These are phyloP conservation scores for Cydia amplana DNA, from an alignment of 1,140 invertebrate genomes.

Conservation along the genomic window DNA sequence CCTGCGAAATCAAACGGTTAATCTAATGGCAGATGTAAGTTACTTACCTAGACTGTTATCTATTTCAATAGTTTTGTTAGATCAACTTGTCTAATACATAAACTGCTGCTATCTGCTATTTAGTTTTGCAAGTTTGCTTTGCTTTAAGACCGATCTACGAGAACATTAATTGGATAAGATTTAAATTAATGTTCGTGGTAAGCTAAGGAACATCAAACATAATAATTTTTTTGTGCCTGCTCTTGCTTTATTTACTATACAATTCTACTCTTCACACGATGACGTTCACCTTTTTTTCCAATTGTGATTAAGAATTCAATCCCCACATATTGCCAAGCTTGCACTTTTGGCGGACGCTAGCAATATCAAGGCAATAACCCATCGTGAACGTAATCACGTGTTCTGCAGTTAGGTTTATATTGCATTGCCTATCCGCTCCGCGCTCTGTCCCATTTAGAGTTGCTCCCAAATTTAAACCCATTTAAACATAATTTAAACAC, in stretches of 20 bases:
- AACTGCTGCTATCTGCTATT: constrained; percentile 21
- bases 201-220: neutral
- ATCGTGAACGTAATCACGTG: neutral
- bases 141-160: neutral
- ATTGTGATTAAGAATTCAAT: neutral
- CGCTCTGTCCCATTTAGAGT: constrained; percentile 18
- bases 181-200: neutral
- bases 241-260: neutral
- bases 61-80: constrained; percentile 25
- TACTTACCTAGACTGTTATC: constrained; percentile 14
- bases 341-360: constrained; percentile 3
- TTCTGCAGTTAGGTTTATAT: constrained; percentile 17
- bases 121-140: neutral
- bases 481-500: constrained; percentile 31
- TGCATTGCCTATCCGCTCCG: constrained; percentile 1
- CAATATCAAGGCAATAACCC: constrained; percentile 13
- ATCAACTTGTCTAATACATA: constrained; percentile 13
- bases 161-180: neutral
- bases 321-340: neutral
- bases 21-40: constrained; percentile 29
- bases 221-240: neutral
- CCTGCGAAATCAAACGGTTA: constrained; percentile 40
- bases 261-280: neutral
- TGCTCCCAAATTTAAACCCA: constrained; percentile 25
- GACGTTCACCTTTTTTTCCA: neutral